phyloP scores from a whole-genome alignment of 2,888 invertebrate species.

The Chrysomela aeneicollis region DNA sequence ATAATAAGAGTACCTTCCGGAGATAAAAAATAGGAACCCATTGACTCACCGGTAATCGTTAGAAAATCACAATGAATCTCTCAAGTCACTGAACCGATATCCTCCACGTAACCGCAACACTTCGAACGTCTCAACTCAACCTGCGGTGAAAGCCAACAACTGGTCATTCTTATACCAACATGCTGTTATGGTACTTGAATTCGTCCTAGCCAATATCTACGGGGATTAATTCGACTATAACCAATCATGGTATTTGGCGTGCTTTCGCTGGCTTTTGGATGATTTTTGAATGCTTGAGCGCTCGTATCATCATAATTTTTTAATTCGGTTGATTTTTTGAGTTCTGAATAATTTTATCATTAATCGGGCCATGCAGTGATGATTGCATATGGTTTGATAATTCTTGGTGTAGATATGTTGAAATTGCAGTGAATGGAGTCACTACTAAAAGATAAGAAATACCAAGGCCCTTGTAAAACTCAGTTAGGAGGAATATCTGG shows the following conservation, averaged over 20 bases:
- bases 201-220: constrained; percentile 39
- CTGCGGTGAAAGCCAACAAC: constrained; percentile 35
- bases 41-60: constrained; percentile 18
- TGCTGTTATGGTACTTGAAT: constrained; percentile 45
- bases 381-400: no score
- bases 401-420: no score
- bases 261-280: constrained; percentile 21
- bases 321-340: constrained; percentile 1
- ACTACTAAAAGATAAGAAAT: no score
- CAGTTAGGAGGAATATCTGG: no score
- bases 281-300: constrained; percentile 15
- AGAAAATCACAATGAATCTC: constrained; percentile 21
- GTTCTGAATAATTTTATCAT: neutral
- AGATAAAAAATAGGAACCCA: neutral
- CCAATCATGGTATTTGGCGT: constrained; percentile 34
- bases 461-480: no score
- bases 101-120: constrained; percentile 11
- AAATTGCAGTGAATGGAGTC: no score
- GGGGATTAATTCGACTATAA: constrained; percentile 27
- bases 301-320: constrained; percentile 3
- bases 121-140: constrained; percentile 30
- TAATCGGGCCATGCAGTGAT: neutral
- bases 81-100: constrained; percentile 21
- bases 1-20: no score
- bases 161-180: constrained; percentile 45